Evolutionary conservation across 2,888 invertebrate genomes (phyloP).

Genomic region (Rhagophthalmus giganteus): DNA sequence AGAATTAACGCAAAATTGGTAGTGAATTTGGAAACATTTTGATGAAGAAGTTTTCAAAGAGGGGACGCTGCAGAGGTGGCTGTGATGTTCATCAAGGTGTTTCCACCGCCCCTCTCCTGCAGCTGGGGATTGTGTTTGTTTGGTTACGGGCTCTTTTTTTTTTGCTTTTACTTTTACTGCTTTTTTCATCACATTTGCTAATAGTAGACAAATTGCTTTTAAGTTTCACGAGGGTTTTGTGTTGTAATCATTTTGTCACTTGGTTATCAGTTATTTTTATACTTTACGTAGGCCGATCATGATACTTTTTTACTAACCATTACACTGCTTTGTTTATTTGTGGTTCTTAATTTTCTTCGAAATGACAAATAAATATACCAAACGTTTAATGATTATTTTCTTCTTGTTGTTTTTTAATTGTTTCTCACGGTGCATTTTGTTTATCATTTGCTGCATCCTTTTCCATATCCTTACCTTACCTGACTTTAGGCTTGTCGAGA

Average conservation of each 20-base stretch:
- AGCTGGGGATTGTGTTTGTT: constrained; percentile 52
- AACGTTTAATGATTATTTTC: constrained; percentile 45
- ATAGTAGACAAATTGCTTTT: constrained; percentile 29
- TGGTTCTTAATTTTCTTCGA: neutral
- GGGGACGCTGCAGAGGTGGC: constrained; percentile 49
- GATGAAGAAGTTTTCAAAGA: constrained; percentile 46
- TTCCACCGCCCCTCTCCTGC: constrained; percentile 54
- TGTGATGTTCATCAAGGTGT: constrained; percentile 59
- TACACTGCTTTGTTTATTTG: constrained; percentile 34
- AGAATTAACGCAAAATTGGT: constrained; percentile 8
- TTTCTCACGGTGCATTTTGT: constrained; percentile 43
- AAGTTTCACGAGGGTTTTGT: constrained; percentile 32
- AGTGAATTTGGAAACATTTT: constrained; percentile 56
- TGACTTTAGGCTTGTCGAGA: constrained; percentile 77
- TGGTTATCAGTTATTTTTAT: constrained; percentile 13
- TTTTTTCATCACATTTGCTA: constrained; percentile 36
- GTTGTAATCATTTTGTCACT: constrained; percentile 18
- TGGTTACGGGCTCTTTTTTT: constrained; percentile 32
- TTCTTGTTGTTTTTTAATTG: constrained; percentile 36
- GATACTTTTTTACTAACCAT: constrained; percentile 17
- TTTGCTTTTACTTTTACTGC: constrained; percentile 23
- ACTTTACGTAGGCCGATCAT: constrained; percentile 8
- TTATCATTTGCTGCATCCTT: constrained; percentile 57
- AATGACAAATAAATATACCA: constrained; percentile 48
- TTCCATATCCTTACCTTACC: constrained; percentile 41